Conservation (phyloP, 2,113 vertebrate genomes). For the Oryzias melastigma region DNA sequence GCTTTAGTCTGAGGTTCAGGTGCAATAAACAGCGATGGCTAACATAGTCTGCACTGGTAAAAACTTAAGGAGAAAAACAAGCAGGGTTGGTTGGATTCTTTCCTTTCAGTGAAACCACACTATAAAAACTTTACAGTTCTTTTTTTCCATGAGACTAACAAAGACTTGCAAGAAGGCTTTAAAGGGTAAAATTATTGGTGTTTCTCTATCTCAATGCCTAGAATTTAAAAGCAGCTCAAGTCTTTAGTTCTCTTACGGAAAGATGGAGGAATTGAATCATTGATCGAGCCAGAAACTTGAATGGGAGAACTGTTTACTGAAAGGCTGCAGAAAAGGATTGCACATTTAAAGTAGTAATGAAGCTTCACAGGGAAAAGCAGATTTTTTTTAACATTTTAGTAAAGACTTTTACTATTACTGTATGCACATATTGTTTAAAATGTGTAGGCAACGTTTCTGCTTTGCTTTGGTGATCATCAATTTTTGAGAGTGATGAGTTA, state of each 20-base stretch:
- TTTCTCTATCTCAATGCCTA: neutral
- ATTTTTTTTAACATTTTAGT: too few species aligned
- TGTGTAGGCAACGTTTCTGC: neutral
- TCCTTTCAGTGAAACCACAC: neutral
- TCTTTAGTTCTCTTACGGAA: neutral
- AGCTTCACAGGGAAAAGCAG: too few species aligned
- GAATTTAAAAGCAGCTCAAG: neutral
- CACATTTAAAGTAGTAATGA: neutral
- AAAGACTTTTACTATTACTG: neutral
- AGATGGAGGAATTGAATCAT: neutral
- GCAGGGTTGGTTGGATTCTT: neutral
- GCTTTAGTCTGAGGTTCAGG: neutral
- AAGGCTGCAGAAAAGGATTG: neutral
- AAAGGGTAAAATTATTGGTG: neutral
- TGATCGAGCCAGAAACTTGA: neutral
- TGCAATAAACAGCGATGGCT: neutral
- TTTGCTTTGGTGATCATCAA: neutral
- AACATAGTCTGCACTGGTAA: neutral
- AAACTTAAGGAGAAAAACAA: neutral
- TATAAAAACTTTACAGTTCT: neutral
- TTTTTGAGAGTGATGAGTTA: neutral
- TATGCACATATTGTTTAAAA: neutral
- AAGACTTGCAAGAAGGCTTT: neutral
- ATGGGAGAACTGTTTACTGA: neutral
- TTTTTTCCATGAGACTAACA: neutral